Evolutionary conservation across 2,888 invertebrate species (phyloP), one percentile per base, ranked within the genome.

Genomic region (Dryocosmus kuriphilus): DNA sequence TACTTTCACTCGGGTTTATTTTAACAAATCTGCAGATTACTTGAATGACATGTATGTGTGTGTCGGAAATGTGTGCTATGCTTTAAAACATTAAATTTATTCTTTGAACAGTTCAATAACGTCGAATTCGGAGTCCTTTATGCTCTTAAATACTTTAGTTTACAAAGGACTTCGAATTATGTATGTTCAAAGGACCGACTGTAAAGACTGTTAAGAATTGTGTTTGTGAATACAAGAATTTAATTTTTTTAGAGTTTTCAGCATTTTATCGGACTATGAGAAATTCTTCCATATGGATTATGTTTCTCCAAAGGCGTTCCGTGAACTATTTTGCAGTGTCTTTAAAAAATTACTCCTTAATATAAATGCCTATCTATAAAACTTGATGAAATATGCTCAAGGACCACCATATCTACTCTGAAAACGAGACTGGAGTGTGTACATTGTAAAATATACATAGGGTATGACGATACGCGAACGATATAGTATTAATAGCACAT

Each of bases 301-400:
- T n/a, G 6, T 55, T n/a, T 19, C 19, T 55, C 8, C 55, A 22
- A 55, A 55, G 1, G 19, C n/a, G 19, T 55, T 22, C n/a, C 8
- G 7, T 55, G 22, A 55, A 9, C 55, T 55, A 55, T 55, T 30
- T 3, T 30, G 14, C 14, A 61, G 61, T 30, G 19, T 61, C 61
- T 19, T 61, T 32, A 5, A 27, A 35, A 61, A 61, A 16, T 14
- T 24, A 60, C 27, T 60, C 3, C 22, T 60, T 5, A 24, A 60
- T 60, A 2, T 22, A n/a, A 55, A 55, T 55, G 6, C n/a, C 8
- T 51, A 51, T 7, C 55, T 24, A 27, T 7, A 27, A 24, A 22
- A 30, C 27, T 61, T 61, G 27, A 16, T 61, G 7, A 32, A 32
- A 61, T 61, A 60, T 61, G 61, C 61, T 61, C 61, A 27, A 60